A percentile compares a stretch with the other conserved stretches of the same genome.
phyloP scores from a whole-genome alignment of 53 echinoderm and acorn worm species.

The Zoroaster sp. region DNA sequence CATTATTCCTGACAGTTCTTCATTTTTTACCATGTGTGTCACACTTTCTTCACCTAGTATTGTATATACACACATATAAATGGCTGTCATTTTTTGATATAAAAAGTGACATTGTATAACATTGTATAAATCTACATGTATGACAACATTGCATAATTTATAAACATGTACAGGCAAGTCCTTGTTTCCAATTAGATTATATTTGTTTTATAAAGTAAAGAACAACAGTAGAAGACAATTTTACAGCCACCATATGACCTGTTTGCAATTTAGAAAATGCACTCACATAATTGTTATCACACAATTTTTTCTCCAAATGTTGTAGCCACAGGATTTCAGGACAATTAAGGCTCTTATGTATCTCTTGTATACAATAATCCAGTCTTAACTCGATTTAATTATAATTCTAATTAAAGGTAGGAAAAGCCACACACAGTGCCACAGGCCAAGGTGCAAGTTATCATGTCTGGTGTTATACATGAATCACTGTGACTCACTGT shows the following conservation, averaged over 20 bases:
- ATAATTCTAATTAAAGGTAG: background rate
- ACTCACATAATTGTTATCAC: background rate
- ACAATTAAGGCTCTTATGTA: background rate
- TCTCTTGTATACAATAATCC: background rate
- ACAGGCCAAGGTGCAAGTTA: background rate
- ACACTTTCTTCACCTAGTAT: no score
- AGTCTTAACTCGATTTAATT: background rate
- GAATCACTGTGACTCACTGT: slow-evolving; percentile 27
- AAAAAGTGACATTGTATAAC: no score
- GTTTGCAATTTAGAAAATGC: background rate
- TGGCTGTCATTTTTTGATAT: no score
- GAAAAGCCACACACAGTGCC: background rate
- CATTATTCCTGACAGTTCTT: no score
- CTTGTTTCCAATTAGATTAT: no score
- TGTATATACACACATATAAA: no score
- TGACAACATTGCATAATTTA: no score
- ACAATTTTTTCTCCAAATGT: background rate
- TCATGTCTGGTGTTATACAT: slow-evolving; percentile 47
- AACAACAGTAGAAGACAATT: no score
- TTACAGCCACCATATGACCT: background rate
- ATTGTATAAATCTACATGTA: no score
- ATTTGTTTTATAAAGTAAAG: no score
- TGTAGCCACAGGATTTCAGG: background rate
- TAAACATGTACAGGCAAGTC: no score
- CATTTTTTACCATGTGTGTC: no score